Percentiles rank a stretch among this genome's conserved stretches.
Conservation (phyloP, 2,113 vertebrate species). For the Cervus canadensis region DNA sequence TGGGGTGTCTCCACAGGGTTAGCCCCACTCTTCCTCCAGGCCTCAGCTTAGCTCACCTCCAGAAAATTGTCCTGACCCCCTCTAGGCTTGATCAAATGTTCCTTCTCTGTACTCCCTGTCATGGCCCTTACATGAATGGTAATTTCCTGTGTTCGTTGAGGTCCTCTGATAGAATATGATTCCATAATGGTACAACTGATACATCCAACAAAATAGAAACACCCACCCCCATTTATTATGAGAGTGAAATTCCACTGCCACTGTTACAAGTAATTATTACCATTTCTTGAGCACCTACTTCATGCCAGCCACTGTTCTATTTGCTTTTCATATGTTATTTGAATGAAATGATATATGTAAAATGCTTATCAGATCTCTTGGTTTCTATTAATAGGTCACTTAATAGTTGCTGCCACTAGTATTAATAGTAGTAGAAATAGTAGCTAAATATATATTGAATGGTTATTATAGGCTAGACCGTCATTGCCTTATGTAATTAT, state of each 20-base stretch:
- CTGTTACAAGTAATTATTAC: background rate
- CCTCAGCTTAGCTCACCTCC: background rate
- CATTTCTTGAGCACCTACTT: background rate
- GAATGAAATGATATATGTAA: background rate
- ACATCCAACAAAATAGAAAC: background rate
- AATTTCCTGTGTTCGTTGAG: background rate
- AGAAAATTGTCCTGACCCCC: background rate
- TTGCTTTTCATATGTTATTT: background rate
- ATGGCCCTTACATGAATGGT: too few species aligned
- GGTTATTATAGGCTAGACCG: background rate
- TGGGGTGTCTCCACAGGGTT: background rate
- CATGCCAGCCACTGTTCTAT: background rate
- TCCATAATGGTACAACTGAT: background rate
- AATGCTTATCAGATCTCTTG: background rate
- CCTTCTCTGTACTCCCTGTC: background rate
- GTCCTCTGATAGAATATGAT: background rate
- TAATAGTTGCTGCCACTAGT: background rate
- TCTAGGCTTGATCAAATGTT: background rate
- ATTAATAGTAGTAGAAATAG: background rate
- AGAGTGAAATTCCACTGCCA: background rate
- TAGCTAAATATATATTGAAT: background rate
- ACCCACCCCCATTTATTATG: background rate
- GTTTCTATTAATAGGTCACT: background rate
- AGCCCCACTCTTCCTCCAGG: background rate
- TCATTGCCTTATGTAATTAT: background rate